phyloP scores from a whole-genome alignment of 2,888 invertebrate genomes.

The Andrena chrysosceles region DNA sequence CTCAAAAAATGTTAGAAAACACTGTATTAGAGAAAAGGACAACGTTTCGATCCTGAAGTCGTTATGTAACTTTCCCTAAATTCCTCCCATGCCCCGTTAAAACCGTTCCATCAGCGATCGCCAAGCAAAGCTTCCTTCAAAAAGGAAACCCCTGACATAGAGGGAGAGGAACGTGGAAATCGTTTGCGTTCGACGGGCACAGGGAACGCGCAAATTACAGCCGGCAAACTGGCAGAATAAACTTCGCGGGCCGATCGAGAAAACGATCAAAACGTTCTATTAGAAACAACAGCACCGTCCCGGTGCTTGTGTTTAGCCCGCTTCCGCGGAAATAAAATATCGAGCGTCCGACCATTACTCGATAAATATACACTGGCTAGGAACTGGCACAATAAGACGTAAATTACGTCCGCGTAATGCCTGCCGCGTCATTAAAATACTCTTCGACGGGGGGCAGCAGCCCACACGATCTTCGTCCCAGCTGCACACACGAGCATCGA shows the following conservation, averaged over 20 bases:
- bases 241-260: neutral
- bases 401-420: slow-evolving; percentile 52
- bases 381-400: slow-evolving; percentile 53
- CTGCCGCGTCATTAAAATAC: slow-evolving; percentile 50
- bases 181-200: neutral
- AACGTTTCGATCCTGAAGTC: too few relatives aligned
- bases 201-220: slow-evolving; percentile 29
- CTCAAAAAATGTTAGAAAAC: too few relatives aligned
- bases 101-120: too few relatives aligned
- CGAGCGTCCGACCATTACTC: slow-evolving; percentile 31
- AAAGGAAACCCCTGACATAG: slow-evolving; percentile 1
- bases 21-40: too few relatives aligned
- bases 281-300: neutral
- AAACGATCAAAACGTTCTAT: slow-evolving; percentile 23
- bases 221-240: slow-evolving; percentile 21
- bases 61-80: too few relatives aligned
- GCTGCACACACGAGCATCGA: slow-evolving; percentile 9
- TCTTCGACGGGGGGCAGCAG: slow-evolving; percentile 28
- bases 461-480: slow-evolving; percentile 42
- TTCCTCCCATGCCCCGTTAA: too few relatives aligned
- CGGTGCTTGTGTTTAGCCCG: slow-evolving; percentile 3
- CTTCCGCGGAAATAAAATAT: slow-evolving; percentile 52
- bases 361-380: slow-evolving; percentile 45
- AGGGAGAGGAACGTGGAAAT: slow-evolving; percentile 13
- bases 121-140: too few relatives aligned